A percentile compares a stretch with the other conserved stretches of the same genome.
phyloP scores from a whole-genome alignment of 2,797 vertebrate species.

The Enteromius treurensis region DNA sequence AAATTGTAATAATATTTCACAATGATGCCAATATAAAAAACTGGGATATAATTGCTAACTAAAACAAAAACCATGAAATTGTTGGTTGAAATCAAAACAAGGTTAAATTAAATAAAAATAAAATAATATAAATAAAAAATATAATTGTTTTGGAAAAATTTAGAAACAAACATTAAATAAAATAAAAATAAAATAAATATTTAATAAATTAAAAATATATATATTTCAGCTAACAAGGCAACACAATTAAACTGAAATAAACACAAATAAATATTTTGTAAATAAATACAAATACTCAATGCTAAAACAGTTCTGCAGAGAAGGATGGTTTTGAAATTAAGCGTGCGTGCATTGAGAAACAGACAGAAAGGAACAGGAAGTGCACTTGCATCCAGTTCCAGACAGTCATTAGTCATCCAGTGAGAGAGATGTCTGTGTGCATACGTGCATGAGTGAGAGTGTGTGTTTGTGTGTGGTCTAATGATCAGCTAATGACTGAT shows the following conservation, averaged over 20 bases:
- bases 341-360: not conserved
- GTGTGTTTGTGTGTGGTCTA: conserved; percentile 17
- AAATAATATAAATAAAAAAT: too few relatives aligned
- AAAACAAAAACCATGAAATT: not conserved
- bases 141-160: too few relatives aligned
- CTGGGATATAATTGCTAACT: not conserved
- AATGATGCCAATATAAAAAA: not conserved
- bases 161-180: too few relatives aligned
- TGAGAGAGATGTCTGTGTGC: conserved; percentile 33
- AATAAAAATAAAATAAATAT: not conserved
- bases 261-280: not conserved
- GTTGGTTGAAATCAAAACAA: not conserved
- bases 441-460: not conserved
- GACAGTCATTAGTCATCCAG: conserved; percentile 40
- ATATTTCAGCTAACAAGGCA: not conserved
- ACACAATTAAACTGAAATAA: not conserved
- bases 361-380: conserved; percentile 22
- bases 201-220: not conserved
- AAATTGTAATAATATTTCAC: not conserved
- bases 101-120: too few relatives aligned
- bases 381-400: conserved; percentile 23
- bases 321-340: not conserved
- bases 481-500: conserved; percentile 51
- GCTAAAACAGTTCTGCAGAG: not conserved
- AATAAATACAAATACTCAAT: too few relatives aligned